Percentiles rank a stretch among this genome's conserved stretches.
Conservation (phyloP, 2,113 vertebrate species). For the Arenaria interpres region DNA sequence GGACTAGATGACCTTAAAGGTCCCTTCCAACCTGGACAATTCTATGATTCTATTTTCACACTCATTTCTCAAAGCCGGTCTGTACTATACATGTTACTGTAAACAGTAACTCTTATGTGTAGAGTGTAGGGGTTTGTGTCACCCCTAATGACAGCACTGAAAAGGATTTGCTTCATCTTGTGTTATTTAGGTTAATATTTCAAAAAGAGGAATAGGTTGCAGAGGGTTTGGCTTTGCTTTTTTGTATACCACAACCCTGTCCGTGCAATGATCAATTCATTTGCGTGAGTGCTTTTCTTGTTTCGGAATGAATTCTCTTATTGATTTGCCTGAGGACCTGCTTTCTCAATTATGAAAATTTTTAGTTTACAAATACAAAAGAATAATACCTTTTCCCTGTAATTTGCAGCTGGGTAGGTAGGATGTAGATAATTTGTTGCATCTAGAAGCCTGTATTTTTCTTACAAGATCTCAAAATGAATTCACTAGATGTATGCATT, state of each 20-base stretch:
- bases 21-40: too few relatives aligned
- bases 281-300: neutral
- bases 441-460: neutral
- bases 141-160: neutral
- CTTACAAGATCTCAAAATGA: neutral
- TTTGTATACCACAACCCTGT: neutral
- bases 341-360: neutral
- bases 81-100: neutral
- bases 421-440: neutral
- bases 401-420: neutral
- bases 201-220: neutral
- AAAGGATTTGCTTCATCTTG: neutral
- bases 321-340: neutral
- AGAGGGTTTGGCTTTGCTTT: neutral
- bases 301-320: neutral
- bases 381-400: neutral
- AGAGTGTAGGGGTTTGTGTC: neutral
- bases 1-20: too few relatives aligned
- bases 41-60: neutral
- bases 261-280: neutral
- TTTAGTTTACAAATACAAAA: neutral
- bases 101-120: neutral
- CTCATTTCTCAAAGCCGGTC: neutral
- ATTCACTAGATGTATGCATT: rapidly evolving
- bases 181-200: neutral